Evolutionary conservation across 2,888 invertebrate species (phyloP).

Genomic region (Rhingia rostrata): DNA sequence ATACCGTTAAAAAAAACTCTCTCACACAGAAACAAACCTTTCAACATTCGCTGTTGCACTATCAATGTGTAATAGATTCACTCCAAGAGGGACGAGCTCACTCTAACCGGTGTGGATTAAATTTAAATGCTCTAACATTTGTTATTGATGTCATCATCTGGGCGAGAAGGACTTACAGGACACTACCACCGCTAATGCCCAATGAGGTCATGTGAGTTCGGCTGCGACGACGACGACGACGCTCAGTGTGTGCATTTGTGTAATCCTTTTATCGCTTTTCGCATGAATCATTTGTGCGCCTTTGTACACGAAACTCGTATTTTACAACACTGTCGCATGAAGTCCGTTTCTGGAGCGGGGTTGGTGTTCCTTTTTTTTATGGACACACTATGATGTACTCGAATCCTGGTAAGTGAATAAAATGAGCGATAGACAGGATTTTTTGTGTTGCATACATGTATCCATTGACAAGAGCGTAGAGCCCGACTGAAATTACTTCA

Average conservation of each 20-base stretch:
- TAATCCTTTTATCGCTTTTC: slow-evolving; percentile 70
- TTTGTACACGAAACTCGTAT: slow-evolving; percentile 39
- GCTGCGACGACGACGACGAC: background rate
- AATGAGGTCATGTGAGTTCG: slow-evolving; percentile 29
- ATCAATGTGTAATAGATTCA: slow-evolving; percentile 56
- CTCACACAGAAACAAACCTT: slow-evolving; percentile 6
- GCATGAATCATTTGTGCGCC: slow-evolving; percentile 62
- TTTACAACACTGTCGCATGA: slow-evolving; percentile 13
- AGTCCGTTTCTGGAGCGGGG: slow-evolving; percentile 25
- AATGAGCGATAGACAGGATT: slow-evolving; percentile 40
- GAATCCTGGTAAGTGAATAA: slow-evolving; percentile 54
- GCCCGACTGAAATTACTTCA: slow-evolving; percentile 38
- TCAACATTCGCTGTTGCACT: slow-evolving; percentile 40
- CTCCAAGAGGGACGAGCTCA: slow-evolving; percentile 6
- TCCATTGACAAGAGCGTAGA: background rate
- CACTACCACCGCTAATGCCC: slow-evolving; percentile 39
- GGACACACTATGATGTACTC: background rate
- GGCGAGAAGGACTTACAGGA: slow-evolving; percentile 45
- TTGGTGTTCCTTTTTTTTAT: background rate
- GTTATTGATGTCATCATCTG: slow-evolving; percentile 70
- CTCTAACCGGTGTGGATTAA: slow-evolving; percentile 53
- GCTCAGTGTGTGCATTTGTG: slow-evolving; percentile 4
- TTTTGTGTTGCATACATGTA: background rate
- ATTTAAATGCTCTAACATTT: slow-evolving; percentile 69
- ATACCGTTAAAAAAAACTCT: background rate